phyloP scores from a whole-genome alignment of 2,888 invertebrate species.

The Xestia xanthographa region DNA sequence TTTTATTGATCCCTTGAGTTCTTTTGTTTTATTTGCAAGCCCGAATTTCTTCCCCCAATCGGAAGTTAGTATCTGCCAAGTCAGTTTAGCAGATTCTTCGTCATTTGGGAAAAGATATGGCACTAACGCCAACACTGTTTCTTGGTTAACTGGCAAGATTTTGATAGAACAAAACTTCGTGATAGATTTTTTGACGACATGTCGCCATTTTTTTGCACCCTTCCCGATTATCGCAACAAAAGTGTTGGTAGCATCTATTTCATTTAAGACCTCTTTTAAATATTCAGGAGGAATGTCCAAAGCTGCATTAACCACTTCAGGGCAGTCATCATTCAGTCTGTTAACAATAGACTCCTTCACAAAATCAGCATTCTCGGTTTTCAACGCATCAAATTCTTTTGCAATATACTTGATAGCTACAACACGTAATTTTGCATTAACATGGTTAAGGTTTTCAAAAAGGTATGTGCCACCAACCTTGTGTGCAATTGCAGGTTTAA shows the following conservation, averaged over 20 bases:
- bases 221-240: constrained; percentile 89
- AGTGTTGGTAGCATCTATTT: constrained; percentile 83
- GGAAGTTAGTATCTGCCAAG: constrained; percentile 81
- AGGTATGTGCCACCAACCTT: constrained; percentile 89
- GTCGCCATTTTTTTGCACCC: constrained; percentile 81
- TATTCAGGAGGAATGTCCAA: constrained; percentile 84
- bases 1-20: constrained; percentile 69
- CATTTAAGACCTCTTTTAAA: constrained; percentile 84
- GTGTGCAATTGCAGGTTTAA: constrained; percentile 90
- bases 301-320: constrained; percentile 90
- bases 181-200: constrained; percentile 83
- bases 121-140: constrained; percentile 90
- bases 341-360: constrained; percentile 92
- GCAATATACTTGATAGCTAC: constrained; percentile 92
- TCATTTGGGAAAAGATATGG: constrained; percentile 92
- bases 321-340: constrained; percentile 92
- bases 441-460: constrained; percentile 94
- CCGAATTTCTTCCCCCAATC: constrained; percentile 82
- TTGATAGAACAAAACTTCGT: constrained; percentile 86
- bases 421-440: constrained; percentile 91
- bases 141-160: constrained; percentile 88
- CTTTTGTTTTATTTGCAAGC: constrained; percentile 69
- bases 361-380: constrained; percentile 90
- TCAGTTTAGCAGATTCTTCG: constrained; percentile 73
- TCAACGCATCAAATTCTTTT: constrained; percentile 87